Conservation (phyloP, 2,888 invertebrate species). For the Troides helena region DNA sequence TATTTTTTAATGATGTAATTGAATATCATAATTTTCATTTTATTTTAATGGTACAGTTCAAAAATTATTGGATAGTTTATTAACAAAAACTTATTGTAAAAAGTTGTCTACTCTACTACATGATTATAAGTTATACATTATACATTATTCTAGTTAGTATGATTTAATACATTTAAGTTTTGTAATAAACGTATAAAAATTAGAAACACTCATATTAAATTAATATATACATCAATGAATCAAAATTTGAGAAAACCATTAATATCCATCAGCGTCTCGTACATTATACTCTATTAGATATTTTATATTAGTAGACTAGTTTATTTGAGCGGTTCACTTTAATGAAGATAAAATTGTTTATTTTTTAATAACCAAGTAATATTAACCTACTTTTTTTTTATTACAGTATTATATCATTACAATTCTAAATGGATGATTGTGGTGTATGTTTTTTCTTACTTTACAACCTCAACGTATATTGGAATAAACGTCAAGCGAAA, state of each 20-base stretch:
- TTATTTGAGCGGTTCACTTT: slow-evolving; percentile 28
- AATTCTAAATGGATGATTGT: slow-evolving; percentile 16
- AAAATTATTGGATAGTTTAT: too few relatives aligned
- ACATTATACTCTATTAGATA: slow-evolving; percentile 7
- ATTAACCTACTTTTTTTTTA: slow-evolving; percentile 35
- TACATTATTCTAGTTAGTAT: too few relatives aligned
- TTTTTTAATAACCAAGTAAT: slow-evolving; percentile 16
- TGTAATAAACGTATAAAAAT: background rate
- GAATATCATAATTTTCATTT: background rate
- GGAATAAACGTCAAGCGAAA: slow-evolving; percentile 11
- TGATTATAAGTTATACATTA: too few relatives aligned
- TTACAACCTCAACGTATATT: slow-evolving; percentile 7
- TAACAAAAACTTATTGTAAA: too few relatives aligned
- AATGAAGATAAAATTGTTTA: background rate
- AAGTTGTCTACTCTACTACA: too few relatives aligned
- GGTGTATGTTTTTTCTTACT: slow-evolving; percentile 3
- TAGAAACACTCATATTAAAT: background rate
- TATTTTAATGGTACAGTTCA: too few relatives aligned
- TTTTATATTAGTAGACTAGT: slow-evolving; percentile 14
- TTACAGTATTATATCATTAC: slow-evolving; percentile 21
- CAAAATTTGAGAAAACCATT: background rate
- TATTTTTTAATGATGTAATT: background rate
- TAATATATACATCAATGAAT: background rate
- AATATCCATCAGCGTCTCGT: background rate
- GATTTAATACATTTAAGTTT: too few relatives aligned